Percentiles rank a stretch among this genome's conserved stretches.
These are phyloP conservation scores for Ammodytes marinus DNA, from an alignment of 2,113 vertebrate species.

Conservation along the genomic window DNA sequence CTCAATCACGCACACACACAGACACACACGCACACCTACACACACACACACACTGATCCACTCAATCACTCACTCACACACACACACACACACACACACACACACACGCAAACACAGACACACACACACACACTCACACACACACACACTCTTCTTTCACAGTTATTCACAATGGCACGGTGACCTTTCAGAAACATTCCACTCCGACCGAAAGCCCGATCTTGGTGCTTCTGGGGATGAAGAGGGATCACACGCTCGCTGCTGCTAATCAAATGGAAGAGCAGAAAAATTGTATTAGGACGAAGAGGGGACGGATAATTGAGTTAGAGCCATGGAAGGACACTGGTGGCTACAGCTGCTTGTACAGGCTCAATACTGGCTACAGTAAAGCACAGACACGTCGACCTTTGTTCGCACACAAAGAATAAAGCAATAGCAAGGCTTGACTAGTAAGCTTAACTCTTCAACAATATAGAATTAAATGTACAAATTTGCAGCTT, in stretches of 20 bases:
- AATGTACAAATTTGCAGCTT: not conserved
- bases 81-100: conserved; percentile 21
- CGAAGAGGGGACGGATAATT: conserved; percentile 60
- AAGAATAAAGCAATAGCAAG: not conserved
- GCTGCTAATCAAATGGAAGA: conserved; percentile 75
- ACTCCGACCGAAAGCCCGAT: conserved; percentile 23
- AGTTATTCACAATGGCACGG: conserved; percentile 51
- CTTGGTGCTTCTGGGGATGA: conserved; percentile 52
- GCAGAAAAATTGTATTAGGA: conserved; percentile 70
- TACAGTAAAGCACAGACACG: conserved; percentile 27
- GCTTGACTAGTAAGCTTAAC: too few relatives aligned
- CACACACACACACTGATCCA: not conserved
- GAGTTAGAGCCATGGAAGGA: conserved; percentile 66
- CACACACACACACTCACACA: conserved; percentile 8
- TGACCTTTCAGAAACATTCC: conserved; percentile 67
- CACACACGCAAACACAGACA: conserved; percentile 6
- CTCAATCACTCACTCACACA: conserved; percentile 29
- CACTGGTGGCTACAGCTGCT: conserved; percentile 44
- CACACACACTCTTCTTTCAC: not conserved
- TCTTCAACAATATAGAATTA: not conserved
- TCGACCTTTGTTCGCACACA: conserved; percentile 1
- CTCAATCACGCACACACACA: conserved; percentile 3
- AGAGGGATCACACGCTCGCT: conserved; percentile 67
- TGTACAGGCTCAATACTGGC: not conserved
- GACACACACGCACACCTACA: conserved; percentile 6